These are phyloP conservation scores for Spinus pinus DNA, from an alignment of 2,797 vertebrate genomes.

Conservation along the genomic window DNA sequence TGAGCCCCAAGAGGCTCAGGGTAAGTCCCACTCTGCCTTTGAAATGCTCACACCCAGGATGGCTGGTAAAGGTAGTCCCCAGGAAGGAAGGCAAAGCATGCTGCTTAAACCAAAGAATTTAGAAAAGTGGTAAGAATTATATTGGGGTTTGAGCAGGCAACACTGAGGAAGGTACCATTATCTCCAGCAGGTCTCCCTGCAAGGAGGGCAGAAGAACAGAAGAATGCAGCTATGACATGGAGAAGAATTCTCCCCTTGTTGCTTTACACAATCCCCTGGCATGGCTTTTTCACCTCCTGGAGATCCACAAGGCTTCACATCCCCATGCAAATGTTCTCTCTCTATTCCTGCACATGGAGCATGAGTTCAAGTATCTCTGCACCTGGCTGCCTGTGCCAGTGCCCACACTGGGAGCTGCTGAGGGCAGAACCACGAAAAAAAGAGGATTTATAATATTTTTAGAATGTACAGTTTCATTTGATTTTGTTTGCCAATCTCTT, in stretches of 20 bases:
- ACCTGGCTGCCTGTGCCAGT: not conserved
- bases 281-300: not conserved
- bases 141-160: not conserved
- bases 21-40: rapidly evolving
- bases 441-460: not conserved
- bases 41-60: not conserved
- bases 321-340: rapidly evolving
- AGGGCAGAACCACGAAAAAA: not conserved
- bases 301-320: not conserved
- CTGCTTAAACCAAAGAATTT: not conserved
- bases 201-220: not conserved
- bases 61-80: not conserved
- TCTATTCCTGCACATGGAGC: not conserved
- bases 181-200: not conserved
- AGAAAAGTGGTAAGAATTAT: not conserved
- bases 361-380: not conserved
- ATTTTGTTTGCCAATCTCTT: not conserved
- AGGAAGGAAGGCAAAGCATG: not conserved
- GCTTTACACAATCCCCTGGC: not conserved
- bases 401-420: not conserved
- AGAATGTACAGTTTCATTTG: rapidly evolving
- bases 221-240: not conserved
- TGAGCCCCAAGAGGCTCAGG: not conserved
- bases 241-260: not conserved
- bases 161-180: not conserved